Percentiles rank a stretch among this genome's conserved stretches.
These are phyloP conservation scores for Scyliorhinus canicula DNA, from an alignment of 2,797 vertebrate genomes.

Conservation along the genomic window DNA sequence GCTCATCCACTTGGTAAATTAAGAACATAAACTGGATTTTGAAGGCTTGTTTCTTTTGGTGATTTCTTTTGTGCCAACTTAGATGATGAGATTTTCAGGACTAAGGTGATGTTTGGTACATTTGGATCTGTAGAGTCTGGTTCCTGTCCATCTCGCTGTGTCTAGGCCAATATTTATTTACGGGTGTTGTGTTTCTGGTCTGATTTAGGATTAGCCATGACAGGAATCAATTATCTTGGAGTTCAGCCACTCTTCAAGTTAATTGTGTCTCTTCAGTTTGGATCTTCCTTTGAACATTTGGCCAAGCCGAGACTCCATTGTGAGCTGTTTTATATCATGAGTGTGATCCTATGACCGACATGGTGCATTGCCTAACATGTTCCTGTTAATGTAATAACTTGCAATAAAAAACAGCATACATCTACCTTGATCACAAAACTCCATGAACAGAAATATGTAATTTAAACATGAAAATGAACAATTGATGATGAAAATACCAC, in stretches of 20 bases:
- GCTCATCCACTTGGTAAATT: not conserved
- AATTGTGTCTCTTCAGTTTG: not conserved
- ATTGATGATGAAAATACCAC: not conserved
- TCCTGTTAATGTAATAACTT: not conserved
- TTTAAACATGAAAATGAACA: not conserved
- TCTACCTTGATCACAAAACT: not conserved
- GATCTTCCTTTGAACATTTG: slow-evolving; percentile 20
- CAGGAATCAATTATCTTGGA: not conserved
- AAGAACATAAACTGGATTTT: no score
- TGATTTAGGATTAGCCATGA: not conserved
- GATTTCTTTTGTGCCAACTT: not conserved
- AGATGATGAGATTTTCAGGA: not conserved
- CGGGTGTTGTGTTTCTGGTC: not conserved
- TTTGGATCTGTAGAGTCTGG: not conserved
- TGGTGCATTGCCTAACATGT: not conserved
- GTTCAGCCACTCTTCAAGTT: not conserved
- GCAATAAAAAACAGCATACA: not conserved
- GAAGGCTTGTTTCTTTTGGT: not conserved
- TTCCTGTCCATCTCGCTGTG: not conserved
- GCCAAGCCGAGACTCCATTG: not conserved
- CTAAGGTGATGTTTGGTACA: not conserved
- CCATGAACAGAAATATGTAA: not conserved
- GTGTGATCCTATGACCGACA: not conserved
- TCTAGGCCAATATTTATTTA: not conserved
- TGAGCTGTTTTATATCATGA: slow-evolving; percentile 6